These are phyloP conservation scores for Tetheella fluctuosa DNA, from an alignment of 2,888 invertebrate species.

Conservation along the genomic window DNA sequence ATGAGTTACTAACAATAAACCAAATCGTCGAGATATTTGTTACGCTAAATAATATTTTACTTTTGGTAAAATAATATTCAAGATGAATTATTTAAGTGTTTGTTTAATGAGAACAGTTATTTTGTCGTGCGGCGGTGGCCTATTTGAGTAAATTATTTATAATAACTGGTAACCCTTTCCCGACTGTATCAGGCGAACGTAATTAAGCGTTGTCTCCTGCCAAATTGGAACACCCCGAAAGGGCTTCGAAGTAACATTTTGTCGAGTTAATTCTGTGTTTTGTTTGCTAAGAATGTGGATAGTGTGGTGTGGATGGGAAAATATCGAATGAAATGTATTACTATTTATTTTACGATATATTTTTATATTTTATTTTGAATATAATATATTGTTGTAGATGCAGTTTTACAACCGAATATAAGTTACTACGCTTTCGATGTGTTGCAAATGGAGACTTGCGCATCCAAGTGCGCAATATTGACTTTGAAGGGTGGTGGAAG, in stretches of 20 bases:
- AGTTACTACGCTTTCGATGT: constrained; percentile 6
- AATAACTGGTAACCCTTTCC: constrained; percentile 57
- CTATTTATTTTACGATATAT: too few relatives aligned
- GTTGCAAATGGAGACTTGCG: constrained; percentile 24
- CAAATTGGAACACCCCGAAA: constrained; percentile 41
- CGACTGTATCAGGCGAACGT: constrained; percentile 52
- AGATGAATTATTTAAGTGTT: neutral
- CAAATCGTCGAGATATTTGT: too few relatives aligned
- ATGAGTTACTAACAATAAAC: too few relatives aligned
- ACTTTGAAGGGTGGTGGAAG: constrained; percentile 54
- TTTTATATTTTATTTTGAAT: too few relatives aligned
- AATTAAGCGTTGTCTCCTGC: constrained; percentile 59
- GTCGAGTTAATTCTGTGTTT: constrained; percentile 30
- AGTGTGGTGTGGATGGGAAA: too few relatives aligned
- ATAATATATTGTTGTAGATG: too few relatives aligned
- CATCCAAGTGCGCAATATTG: constrained; percentile 53
- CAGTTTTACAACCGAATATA: neutral
- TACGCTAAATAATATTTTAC: neutral
- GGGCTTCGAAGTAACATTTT: constrained; percentile 36
- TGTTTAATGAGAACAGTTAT: constrained; percentile 25
- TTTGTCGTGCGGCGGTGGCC: constrained; percentile 27
- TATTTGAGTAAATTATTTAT: constrained; percentile 59
- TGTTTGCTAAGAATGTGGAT: constrained; percentile 15
- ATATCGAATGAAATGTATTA: too few relatives aligned
- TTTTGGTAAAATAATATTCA: neutral